Conservation (phyloP, 1,140 invertebrate genomes). For the Drosophila carrolli region DNA sequence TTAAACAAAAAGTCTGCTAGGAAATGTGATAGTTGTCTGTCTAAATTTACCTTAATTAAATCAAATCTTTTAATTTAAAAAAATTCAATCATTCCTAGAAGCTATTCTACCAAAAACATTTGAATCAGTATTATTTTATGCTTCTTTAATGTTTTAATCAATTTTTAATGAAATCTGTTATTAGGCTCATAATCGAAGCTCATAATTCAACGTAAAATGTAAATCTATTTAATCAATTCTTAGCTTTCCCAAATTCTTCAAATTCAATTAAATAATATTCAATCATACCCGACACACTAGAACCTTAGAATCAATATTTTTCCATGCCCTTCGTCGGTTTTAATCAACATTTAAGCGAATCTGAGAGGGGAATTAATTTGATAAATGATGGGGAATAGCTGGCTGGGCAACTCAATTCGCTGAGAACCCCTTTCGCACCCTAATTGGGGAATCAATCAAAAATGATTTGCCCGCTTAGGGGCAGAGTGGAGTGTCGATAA, state of each 20-base stretch:
- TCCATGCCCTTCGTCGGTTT: neutral
- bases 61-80: no score
- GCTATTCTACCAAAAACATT: no score
- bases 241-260: neutral
- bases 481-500: conserved; percentile 1
- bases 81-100: no score
- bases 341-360: conserved; percentile 1
- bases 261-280: neutral
- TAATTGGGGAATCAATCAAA: conserved; percentile 51
- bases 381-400: conserved; percentile 5
- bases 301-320: conserved; percentile 4
- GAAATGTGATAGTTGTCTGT: no score
- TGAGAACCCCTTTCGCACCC: neutral
- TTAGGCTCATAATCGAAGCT: neutral
- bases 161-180: neutral
- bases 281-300: neutral
- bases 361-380: no score
- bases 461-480: conserved; percentile 8
- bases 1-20: no score
- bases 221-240: neutral
- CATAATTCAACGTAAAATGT: neutral
- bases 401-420: neutral
- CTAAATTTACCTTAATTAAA: no score
- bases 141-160: neutral
- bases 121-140: neutral